These are phyloP conservation scores for Pomacea canaliculata DNA, from an alignment of 2,888 invertebrate species.

Conservation along the genomic window DNA sequence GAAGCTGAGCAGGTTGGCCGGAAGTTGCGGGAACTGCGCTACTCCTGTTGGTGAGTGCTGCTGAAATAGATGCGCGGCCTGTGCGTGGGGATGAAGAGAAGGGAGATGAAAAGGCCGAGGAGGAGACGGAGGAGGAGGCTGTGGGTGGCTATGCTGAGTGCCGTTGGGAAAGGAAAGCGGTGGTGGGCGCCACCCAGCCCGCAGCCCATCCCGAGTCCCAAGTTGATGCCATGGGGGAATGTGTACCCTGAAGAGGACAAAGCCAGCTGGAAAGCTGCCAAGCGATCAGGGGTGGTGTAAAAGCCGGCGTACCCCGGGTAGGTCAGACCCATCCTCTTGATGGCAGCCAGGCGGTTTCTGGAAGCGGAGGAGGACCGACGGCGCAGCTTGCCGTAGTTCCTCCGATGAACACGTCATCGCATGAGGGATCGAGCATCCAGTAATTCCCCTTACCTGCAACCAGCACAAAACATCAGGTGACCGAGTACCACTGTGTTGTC, in stretches of 20 bases:
- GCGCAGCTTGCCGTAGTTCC: slow-evolving; percentile 96
- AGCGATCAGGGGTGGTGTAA: slow-evolving; percentile 16
- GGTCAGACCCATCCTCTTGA: slow-evolving; percentile 77
- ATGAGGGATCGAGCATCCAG: slow-evolving; percentile 98
- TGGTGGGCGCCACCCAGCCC: slow-evolving; percentile 8
- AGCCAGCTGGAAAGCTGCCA: slow-evolving; percentile 24
- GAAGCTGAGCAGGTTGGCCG: slow-evolving; percentile 17
- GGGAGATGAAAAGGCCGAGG: too few relatives aligned
- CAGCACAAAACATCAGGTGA: too few relatives aligned
- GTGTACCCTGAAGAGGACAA: slow-evolving; percentile 20
- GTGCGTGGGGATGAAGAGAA: too few relatives aligned
- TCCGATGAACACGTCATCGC: slow-evolving; percentile 98
- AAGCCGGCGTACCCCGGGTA: slow-evolving; percentile 42
- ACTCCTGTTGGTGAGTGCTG: background rate
- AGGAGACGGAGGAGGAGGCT: background rate
- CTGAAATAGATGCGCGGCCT: background rate
- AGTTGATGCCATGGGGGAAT: slow-evolving; percentile 4
- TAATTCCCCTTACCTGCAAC: slow-evolving; percentile 94
- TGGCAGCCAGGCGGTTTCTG: slow-evolving; percentile 83
- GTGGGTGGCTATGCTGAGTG: slow-evolving; percentile 1
- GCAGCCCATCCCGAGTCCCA: slow-evolving; percentile 6
- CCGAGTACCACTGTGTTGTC: too few relatives aligned
- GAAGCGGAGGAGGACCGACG: slow-evolving; percentile 88
- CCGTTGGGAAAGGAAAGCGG: slow-evolving; percentile 10
- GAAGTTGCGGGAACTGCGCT: background rate